Evolutionary conservation across 2,113 vertebrate species (phyloP), one percentile per base, ranked within the genome.

Genomic region (mouse (Mus musculus)): DNA sequence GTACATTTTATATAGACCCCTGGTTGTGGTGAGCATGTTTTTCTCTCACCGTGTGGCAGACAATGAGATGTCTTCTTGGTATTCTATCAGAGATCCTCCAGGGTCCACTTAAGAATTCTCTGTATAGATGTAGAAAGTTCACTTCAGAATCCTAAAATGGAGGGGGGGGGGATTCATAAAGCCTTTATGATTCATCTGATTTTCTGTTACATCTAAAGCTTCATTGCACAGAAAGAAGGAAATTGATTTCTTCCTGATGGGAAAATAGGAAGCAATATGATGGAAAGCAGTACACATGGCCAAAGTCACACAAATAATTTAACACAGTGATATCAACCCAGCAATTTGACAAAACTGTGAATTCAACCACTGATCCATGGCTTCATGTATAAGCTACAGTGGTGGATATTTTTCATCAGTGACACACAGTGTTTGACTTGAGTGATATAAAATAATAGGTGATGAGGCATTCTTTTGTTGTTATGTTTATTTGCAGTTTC

Each of bases 91-190:
- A 94, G 78, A 92, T 1, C 11, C 52, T 90, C 52, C 30, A 91
- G 67, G 59, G 36, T 75, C 46, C 73, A 52, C 71, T 94, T 81
- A 93, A 90, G n/a, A 81, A 94, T 85, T 93, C 86, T n/a, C 22
- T 91, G 52, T 90, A 75, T 10, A 84, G 63, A 95, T 30, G 28
- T 39, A 90, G n/a, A 93, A 93, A 94, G 82, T 94, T 95, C 59
- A 96, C 46, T 46, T 56, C 42, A 89, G 69, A 91, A 91, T 14
- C 4, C 30, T 42, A 9, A 61, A 69, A 73, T 19, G 24, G 24
- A 36, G 73, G 36, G 36, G 69, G 2, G 2, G 52, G 10, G 89
- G 36, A 82, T 17, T 85, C 10, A 85, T 39, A 6, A 71, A 84
- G 5, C 16, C 33, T 96, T 88, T 78, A 59, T 33, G 77, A 46